A percentile compares a stretch with the other conserved stretches of the same genome.
These are phyloP conservation scores for Meliscaeva auricollis DNA, from an alignment of 2,888 invertebrate genomes.

Conservation along the genomic window DNA sequence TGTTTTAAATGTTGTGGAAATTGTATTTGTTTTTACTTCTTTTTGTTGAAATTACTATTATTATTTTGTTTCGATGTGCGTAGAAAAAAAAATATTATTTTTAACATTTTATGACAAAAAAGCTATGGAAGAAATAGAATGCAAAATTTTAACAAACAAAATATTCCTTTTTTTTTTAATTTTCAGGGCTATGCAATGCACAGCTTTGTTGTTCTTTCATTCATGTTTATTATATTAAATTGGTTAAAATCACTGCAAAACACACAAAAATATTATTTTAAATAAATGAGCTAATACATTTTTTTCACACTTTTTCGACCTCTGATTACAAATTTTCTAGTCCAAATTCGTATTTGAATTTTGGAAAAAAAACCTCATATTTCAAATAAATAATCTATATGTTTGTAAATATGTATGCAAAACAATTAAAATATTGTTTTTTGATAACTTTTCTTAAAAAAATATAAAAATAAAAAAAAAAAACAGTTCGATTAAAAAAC, in stretches of 20 bases:
- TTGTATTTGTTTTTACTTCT: slow-evolving; percentile 29
- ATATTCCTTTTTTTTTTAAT: not conserved
- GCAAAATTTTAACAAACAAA: slow-evolving; percentile 15
- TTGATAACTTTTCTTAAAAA: too few species aligned
- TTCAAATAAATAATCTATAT: too few species aligned
- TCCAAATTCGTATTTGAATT: too few species aligned
- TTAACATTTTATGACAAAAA: slow-evolving; percentile 12
- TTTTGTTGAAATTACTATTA: slow-evolving; percentile 67
- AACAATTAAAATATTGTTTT: too few species aligned
- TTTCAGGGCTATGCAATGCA: slow-evolving; percentile 65
- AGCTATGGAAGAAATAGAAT: slow-evolving; percentile 17
- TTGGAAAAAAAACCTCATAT: too few species aligned
- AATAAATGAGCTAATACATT: not conserved
- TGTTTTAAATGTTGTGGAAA: slow-evolving; percentile 50
- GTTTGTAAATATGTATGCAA: too few species aligned
- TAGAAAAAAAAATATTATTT: slow-evolving; percentile 24
- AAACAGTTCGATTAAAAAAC: too few species aligned
- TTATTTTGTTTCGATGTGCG: slow-evolving; percentile 60
- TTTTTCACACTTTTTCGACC: too few species aligned
- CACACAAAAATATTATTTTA: too few species aligned
- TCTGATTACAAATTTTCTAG: too few species aligned
- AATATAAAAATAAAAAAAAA: too few species aligned
- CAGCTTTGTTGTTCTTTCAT: slow-evolving; percentile 35
- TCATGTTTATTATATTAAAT: not conserved
- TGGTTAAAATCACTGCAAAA: slow-evolving; percentile 48